Evolutionary conservation across 2,888 invertebrate genomes (phyloP), one percentile per base, ranked within the genome.

Genomic region (Melangyna quadrimaculata): DNA sequence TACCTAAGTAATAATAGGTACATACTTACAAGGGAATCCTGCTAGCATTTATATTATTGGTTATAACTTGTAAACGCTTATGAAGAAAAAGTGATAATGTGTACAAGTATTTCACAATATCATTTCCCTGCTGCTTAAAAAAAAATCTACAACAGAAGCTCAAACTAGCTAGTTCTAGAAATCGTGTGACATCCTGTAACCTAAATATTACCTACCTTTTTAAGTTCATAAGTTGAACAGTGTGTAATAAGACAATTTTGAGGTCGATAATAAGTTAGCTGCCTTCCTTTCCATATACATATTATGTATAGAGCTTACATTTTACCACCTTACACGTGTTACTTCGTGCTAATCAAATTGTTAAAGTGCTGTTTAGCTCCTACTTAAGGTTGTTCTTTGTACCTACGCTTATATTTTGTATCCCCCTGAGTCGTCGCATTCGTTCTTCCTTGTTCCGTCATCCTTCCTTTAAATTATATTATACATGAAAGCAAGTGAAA

Each of bases 321-420:
- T 35, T 32, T 35, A 14, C 22, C 22, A 51, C 35, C 24, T 81
- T 73, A 86, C 86, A 81, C 81, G 78, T 78, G 77, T 81, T 81
- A 75, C 75, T 80, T 72, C 59, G 67, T 80, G 80, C 75, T 80
- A 80, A 77, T 81, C 67, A 72, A 67, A 71, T 74, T 74, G 70
- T 65, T 24, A 84, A 35, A 78, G 14, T 79, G 43, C 51, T 73
- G 55, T 70, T 75, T 71, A 65, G 61, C 51, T 43, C 59, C 67
- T 32, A 29, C 65, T 80, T 75, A 8, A 29, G 65, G 17, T 45
- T 74, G 53, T 78, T 14, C 48, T 40, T 73, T 55, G 2, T 75
- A n/a, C n/a, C n/a, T n/a, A 80, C 72, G 77, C 69, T 86, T 77
- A 48, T 12, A 19, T 32, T 29, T 63, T 43, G 27, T 53, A 27